phyloP scores from a whole-genome alignment of 1,140 invertebrate genomes.

The Sarcophaga bullata region DNA sequence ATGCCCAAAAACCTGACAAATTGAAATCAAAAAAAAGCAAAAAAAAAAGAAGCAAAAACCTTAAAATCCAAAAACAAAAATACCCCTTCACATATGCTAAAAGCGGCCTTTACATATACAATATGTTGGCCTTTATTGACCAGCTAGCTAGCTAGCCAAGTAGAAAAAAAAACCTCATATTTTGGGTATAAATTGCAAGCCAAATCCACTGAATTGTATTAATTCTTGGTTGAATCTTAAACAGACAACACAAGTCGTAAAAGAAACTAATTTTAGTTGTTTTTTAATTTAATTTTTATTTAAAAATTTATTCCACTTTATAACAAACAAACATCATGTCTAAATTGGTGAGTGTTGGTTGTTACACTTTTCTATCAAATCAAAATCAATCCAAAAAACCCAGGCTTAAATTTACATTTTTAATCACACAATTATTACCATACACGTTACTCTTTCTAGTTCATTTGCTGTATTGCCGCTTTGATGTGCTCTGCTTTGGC shows the following conservation, averaged over 20 bases:
- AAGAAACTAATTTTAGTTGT: neutral
- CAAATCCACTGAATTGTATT: constrained; percentile 13
- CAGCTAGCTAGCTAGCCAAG: neutral
- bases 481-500: constrained; percentile 52
- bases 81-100: neutral
- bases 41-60: neutral
- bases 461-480: constrained; percentile 52
- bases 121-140: neutral
- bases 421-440: neutral
- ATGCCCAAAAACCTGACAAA: constrained; percentile 20
- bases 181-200: constrained; percentile 21
- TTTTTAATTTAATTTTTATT: neutral
- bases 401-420: neutral
- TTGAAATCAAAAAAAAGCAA: neutral
- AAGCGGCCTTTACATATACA: neutral
- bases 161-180: neutral
- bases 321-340: constrained; percentile 23
- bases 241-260: constrained; percentile 29
- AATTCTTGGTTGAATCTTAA: constrained; percentile 36
- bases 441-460: constrained; percentile 44
- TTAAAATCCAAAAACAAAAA: no score
- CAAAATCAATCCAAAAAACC: neutral
- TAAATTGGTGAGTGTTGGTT: constrained; percentile 32
- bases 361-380: neutral
- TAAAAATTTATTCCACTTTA: neutral